Conservation (phyloP, 2,113 vertebrate genomes). For the Sphyrna mokarran region DNA sequence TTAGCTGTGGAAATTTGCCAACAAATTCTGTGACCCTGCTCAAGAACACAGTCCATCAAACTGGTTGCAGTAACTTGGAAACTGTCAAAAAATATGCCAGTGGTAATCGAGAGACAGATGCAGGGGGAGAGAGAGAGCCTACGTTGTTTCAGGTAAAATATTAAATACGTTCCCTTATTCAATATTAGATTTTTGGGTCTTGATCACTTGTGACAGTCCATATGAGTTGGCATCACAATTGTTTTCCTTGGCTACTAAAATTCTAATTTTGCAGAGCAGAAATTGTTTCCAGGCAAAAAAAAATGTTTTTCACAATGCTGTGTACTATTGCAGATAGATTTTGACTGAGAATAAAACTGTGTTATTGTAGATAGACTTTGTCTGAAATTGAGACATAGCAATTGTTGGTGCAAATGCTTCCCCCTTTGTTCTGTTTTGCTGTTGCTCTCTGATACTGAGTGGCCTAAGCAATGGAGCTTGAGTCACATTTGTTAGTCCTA, state of each 20-base stretch:
- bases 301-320: neutral
- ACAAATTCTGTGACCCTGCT: neutral
- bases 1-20: neutral
- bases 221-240: conserved; percentile 9
- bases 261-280: neutral
- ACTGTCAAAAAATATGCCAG: neutral
- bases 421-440: neutral
- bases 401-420: neutral
- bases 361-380: neutral
- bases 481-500: neutral
- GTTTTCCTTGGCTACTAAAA: conserved; percentile 26
- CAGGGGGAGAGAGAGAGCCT: neutral
- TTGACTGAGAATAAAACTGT: neutral
- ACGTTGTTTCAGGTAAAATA: neutral
- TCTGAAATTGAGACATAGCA: neutral
- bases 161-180: neutral
- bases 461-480: neutral
- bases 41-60: neutral
- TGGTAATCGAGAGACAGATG: neutral
- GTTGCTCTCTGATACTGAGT: neutral
- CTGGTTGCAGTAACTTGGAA: neutral
- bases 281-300: conserved; percentile 29
- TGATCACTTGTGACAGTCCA: neutral
- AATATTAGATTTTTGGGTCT: neutral
- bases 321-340: neutral